Evolutionary conservation across 2,113 vertebrate species (phyloP).

Genomic region (Cottus gobio): DNA sequence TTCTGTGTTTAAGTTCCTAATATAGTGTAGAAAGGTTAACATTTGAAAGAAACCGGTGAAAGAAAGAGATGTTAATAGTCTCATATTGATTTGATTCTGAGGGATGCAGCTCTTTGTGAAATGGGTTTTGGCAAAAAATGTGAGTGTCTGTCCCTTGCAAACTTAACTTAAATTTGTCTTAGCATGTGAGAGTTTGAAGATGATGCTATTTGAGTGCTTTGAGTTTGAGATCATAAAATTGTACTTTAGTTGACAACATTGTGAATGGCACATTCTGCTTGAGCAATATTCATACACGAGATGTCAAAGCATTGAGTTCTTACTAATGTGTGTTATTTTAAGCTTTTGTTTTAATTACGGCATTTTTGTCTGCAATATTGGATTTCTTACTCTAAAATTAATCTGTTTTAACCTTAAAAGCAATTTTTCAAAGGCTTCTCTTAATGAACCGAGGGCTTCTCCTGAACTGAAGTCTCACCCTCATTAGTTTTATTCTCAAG

Average conservation of each 20-base stretch:
- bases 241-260: neutral
- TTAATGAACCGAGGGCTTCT: conserved; percentile 32
- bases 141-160: neutral
- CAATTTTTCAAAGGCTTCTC: conserved; percentile 26
- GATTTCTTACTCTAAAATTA: conserved; percentile 9
- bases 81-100: neutral
- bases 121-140: neutral
- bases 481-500: conserved; percentile 56
- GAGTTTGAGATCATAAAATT: neutral
- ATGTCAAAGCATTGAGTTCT: neutral
- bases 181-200: neutral
- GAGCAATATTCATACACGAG: neutral
- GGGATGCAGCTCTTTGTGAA: neutral
- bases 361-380: conserved; percentile 1
- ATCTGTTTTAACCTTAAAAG: conserved; percentile 39
- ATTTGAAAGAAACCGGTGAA: neutral
- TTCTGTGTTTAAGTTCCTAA: neutral
- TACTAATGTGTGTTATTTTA: neutral
- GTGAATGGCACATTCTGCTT: neutral
- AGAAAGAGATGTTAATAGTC: neutral
- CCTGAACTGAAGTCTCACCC: conserved; percentile 18
- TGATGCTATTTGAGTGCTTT: neutral
- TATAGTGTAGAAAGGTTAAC: neutral
- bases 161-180: no score
- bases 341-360: neutral